phyloP scores from a whole-genome alignment of 2,888 invertebrate genomes.

The Orthosia gothica region DNA sequence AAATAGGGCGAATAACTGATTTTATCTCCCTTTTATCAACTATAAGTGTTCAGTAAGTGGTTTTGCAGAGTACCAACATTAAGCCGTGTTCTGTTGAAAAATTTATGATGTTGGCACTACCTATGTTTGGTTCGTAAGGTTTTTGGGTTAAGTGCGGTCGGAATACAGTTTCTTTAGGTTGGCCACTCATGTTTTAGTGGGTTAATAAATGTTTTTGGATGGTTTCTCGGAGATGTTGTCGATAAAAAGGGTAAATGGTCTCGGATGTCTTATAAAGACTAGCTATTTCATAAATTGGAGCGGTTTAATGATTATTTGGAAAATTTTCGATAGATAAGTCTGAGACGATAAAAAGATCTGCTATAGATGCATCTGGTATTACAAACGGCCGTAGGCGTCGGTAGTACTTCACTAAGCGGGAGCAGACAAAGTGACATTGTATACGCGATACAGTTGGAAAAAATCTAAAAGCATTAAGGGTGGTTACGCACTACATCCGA shows the following conservation, averaged over 20 bases:
- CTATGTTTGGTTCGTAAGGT: conserved; percentile 34
- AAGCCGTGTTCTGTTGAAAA: conserved; percentile 50
- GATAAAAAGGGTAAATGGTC: conserved; percentile 3
- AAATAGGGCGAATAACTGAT: conserved; percentile 55
- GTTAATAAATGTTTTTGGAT: conserved; percentile 29
- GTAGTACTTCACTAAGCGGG: no score
- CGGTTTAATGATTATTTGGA: no score
- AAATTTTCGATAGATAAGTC: no score
- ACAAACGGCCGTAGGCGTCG: no score
- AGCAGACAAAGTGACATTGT: no score
- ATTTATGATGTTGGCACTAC: conserved; percentile 46
- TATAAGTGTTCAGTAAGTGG: conserved; percentile 60
- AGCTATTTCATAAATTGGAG: neutral
- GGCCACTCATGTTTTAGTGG: conserved; percentile 29
- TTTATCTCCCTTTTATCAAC: conserved; percentile 59
- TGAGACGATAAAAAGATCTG: no score
- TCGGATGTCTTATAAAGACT: neutral
- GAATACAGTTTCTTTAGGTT: conserved; percentile 37
- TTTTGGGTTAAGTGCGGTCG: conserved; percentile 58
- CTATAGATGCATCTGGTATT: no score
- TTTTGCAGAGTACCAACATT: conserved; percentile 47
- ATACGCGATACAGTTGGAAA: no score
- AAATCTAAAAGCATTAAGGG: no score
- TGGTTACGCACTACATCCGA: no score
- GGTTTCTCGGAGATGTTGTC: neutral